Evolutionary conservation across 2,797 vertebrate species (phyloP).

Genomic region (Podargus strigoides): DNA sequence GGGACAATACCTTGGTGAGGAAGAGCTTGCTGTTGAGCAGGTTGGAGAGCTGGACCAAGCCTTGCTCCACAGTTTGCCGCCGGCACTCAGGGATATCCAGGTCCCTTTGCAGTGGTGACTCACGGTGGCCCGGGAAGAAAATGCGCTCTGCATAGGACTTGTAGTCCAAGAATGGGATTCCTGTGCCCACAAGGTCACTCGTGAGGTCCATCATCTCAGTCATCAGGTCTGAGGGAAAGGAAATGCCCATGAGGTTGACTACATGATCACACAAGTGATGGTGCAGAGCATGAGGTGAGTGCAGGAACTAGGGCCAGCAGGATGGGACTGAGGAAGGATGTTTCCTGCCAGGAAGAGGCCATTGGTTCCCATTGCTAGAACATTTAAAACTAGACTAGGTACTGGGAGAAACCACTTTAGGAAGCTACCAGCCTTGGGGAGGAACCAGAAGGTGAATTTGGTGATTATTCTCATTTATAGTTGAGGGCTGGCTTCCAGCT

Average conservation of each 20-base stretch:
- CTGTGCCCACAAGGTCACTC: constrained; percentile 92
- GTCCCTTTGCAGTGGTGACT: constrained; percentile 90
- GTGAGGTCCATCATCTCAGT: constrained; percentile 99
- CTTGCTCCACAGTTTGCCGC: constrained; percentile 93
- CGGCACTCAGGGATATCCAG: constrained; percentile 92
- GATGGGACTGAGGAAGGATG: not conserved
- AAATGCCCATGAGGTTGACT: not conserved
- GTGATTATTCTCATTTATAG: not conserved
- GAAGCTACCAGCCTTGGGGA: not conserved
- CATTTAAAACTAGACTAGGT: not conserved
- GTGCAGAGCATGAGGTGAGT: not conserved
- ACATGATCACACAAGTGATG: not conserved
- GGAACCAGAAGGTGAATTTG: not conserved
- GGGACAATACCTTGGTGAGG: constrained; percentile 88
- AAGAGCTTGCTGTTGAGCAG: constrained; percentile 98
- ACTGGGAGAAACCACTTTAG: not conserved
- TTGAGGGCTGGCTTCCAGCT: not conserved
- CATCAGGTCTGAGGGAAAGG: constrained; percentile 87
- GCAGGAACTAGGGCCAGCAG: not conserved
- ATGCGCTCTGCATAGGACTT: constrained; percentile 92
- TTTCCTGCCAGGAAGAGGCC: not conserved
- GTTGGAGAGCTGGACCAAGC: constrained; percentile 94
- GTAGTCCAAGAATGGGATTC: constrained; percentile 97
- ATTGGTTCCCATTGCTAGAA: not conserved
- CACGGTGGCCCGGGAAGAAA: constrained; percentile 94